Percentiles rank a stretch among this genome's conserved stretches.
Evolutionary conservation across 2,888 invertebrate species (phyloP).

Genomic region (Noctua janthina): DNA sequence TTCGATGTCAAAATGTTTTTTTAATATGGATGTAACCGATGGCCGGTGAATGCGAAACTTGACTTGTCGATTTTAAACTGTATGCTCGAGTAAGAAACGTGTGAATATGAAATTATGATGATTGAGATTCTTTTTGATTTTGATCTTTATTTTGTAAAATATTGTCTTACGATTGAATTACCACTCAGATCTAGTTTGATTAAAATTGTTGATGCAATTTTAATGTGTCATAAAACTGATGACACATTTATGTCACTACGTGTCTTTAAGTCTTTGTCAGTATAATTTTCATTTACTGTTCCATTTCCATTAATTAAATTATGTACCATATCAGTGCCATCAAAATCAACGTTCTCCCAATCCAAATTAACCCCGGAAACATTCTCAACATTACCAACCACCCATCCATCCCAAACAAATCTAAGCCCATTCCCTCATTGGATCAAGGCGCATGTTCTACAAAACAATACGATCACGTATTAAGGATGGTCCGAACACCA

Average conservation of each 20-base stretch:
- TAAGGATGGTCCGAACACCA: conserved; percentile 65
- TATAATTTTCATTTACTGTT: background rate
- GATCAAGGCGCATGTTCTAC: conserved; percentile 53
- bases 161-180: background rate
- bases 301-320: background rate
- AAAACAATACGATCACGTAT: conserved; percentile 59
- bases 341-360: background rate
- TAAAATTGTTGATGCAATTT: background rate
- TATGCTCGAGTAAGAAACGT: conserved; percentile 46
- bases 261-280: background rate
- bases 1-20: conserved; percentile 61
- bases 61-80: conserved; percentile 52
- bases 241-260: no score
- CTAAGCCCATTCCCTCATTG: conserved; percentile 35
- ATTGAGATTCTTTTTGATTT: conserved; percentile 25
- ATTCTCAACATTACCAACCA: background rate
- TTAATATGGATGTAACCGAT: conserved; percentile 60
- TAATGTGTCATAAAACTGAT: background rate
- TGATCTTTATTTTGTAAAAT: conserved; percentile 18
- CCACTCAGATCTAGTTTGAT: background rate
- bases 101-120: conserved; percentile 51
- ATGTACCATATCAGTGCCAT: background rate
- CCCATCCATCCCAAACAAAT: conserved; percentile 10
- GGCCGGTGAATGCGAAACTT: conserved; percentile 42
- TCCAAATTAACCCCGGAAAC: background rate